Conservation (phyloP, 2,797 vertebrate genomes). For the Karalla daura region DNA sequence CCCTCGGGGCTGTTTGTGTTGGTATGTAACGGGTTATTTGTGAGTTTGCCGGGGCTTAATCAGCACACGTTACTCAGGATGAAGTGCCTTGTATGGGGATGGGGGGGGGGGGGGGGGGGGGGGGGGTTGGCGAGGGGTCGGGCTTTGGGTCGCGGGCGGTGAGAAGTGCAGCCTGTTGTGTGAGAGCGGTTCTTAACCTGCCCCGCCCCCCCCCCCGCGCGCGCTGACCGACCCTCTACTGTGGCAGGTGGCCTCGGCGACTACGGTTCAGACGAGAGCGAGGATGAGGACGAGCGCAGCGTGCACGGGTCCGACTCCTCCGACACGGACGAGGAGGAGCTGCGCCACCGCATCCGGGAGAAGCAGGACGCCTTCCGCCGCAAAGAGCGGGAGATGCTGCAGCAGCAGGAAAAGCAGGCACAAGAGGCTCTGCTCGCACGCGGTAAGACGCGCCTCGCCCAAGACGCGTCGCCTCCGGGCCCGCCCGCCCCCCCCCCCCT, state of each 20-base stretch:
- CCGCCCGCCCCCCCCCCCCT: too few relatives aligned
- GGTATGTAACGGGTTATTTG: background rate
- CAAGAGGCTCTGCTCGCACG: constrained; percentile 86
- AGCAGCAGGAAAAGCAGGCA: constrained; percentile 90
- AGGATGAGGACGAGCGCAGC: constrained; percentile 91
- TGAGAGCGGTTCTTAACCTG: constrained; percentile 30
- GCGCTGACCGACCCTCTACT: constrained; percentile 82
- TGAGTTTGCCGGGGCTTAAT: constrained; percentile 7
- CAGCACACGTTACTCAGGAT: constrained; percentile 8
- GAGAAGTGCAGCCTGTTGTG: constrained; percentile 50
- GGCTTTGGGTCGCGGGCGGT: constrained; percentile 51
- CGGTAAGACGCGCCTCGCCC: constrained; percentile 74
- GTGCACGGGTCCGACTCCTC: constrained; percentile 94
- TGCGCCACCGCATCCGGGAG: constrained; percentile 95
- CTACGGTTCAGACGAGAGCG: constrained; percentile 98
- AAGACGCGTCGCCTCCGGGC: too few relatives aligned
- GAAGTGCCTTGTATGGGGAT: constrained; percentile 47
- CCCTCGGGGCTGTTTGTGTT: constrained; percentile 4
- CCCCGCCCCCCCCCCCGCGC: too few relatives aligned
- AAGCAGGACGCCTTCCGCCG: constrained; percentile 98
- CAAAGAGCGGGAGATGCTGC: constrained; percentile 94
- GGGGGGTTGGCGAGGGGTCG: too few relatives aligned
- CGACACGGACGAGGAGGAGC: constrained; percentile 97
- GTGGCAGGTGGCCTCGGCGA: constrained; percentile 98
- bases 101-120: too few relatives aligned